Percentiles rank a stretch among this genome's conserved stretches.
phyloP scores from a whole-genome alignment of 30 jellyfish, hydroid and myxozoan species.

The Morbakka virulenta region DNA sequence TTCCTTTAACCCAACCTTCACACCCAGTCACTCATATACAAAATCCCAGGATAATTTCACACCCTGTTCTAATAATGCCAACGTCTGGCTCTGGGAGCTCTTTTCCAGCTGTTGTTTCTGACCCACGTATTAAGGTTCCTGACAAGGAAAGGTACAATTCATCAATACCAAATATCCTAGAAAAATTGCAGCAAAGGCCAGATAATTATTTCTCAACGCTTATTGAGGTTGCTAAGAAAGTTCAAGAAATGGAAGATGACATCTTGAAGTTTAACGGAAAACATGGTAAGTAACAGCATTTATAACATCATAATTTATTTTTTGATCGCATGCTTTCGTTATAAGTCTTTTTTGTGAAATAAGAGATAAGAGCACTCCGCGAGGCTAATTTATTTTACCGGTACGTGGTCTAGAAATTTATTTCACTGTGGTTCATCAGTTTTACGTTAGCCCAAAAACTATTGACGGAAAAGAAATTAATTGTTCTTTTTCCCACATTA shows the following conservation, averaged over 20 bases:
- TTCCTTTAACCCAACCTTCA: not conserved
- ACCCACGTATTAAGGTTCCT: not conserved
- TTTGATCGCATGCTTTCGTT: too few species aligned
- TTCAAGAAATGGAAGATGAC: conserved; percentile 18
- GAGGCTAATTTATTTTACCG: too few species aligned
- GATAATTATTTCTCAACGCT: not conserved
- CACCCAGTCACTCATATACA: not conserved
- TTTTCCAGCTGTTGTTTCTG: not conserved
- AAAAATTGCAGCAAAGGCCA: not conserved
- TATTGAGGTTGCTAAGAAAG: conserved; percentile 14
- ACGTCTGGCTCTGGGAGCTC: not conserved
- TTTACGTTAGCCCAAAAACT: too few species aligned
- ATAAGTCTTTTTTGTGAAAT: too few species aligned
- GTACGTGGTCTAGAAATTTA: too few species aligned
- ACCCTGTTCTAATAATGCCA: not conserved
- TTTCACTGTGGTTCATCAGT: too few species aligned
- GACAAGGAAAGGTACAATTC: not conserved
- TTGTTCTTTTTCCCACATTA: too few species aligned
- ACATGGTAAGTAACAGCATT: conserved; percentile 18
- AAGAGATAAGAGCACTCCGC: too few species aligned
- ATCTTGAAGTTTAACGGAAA: conserved; percentile 31
- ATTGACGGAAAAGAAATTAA: too few species aligned
- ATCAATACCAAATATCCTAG: not conserved
- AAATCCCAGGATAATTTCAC: not conserved
- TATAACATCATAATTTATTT: too few species aligned